Conservation (phyloP, 1,140 invertebrate genomes). For the Hermetia illucens region DNA sequence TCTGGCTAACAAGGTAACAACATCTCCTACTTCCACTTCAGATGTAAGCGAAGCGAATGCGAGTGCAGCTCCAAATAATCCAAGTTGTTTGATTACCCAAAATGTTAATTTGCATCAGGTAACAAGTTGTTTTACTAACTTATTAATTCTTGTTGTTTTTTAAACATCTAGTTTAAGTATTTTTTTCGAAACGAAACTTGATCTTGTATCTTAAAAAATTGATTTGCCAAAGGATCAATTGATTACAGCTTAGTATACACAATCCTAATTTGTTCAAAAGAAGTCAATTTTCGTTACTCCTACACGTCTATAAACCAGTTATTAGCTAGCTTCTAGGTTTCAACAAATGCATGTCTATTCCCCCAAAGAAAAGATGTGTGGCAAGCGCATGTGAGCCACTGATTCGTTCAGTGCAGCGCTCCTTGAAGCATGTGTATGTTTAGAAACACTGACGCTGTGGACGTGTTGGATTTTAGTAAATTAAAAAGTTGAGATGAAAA, state of each 20-base stretch:
- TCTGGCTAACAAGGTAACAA: constrained; percentile 69
- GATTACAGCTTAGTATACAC: too few relatives aligned
- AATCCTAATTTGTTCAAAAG: neutral
- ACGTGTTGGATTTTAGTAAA: too few relatives aligned
- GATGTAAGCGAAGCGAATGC: constrained; percentile 30
- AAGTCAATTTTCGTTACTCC: neutral
- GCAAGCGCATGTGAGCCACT: too few relatives aligned
- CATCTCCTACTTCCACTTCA: constrained; percentile 31
- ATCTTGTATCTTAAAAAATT: neutral
- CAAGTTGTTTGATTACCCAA: constrained; percentile 33
- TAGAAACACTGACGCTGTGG: too few relatives aligned
- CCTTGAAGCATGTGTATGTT: too few relatives aligned
- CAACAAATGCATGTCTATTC: neutral
- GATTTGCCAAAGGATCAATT: too few relatives aligned
- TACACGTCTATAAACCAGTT: neutral
- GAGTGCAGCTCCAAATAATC: constrained; percentile 17
- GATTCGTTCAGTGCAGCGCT: too few relatives aligned
- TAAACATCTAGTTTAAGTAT: constrained; percentile 1
- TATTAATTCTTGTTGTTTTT: neutral
- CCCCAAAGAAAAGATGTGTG: neutral
- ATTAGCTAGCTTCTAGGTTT: neutral
- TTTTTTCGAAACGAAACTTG: neutral
- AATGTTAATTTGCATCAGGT: constrained; percentile 26
- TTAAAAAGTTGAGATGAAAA: too few relatives aligned
- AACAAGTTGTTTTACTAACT: constrained; percentile 16